phyloP scores from a whole-genome alignment of 2,888 invertebrate genomes.

The Iselma pallidipennis region DNA sequence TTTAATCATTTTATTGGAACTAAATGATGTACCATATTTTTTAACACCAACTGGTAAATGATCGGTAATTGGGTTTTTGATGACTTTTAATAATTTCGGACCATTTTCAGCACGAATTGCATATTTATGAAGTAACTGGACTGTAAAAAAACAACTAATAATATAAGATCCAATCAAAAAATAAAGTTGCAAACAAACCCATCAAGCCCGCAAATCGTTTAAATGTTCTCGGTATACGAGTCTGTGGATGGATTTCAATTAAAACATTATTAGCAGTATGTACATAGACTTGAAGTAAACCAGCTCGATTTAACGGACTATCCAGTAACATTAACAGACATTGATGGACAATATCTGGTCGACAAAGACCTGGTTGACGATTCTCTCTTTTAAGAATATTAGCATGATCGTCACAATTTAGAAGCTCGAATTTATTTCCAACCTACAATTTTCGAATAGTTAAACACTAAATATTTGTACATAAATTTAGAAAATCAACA shows the following conservation, averaged over 20 bases:
- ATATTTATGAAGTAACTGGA: constrained; percentile 94
- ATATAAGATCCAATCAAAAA: constrained; percentile 8
- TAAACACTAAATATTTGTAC: constrained; percentile 5
- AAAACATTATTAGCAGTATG: constrained; percentile 91
- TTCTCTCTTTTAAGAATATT: constrained; percentile 83
- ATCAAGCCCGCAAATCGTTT: constrained; percentile 96
- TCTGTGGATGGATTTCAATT: constrained; percentile 96
- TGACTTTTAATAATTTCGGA: constrained; percentile 89
- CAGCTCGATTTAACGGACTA: constrained; percentile 95
- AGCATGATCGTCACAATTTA: constrained; percentile 94
- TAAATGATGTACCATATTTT: constrained; percentile 90
- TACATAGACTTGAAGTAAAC: constrained; percentile 92
- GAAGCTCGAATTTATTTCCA: constrained; percentile 83
- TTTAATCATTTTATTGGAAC: constrained; percentile 70
- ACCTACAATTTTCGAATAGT: constrained; percentile 60
- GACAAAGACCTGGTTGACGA: constrained; percentile 82
- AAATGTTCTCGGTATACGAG: constrained; percentile 94
- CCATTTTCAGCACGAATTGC: constrained; percentile 89
- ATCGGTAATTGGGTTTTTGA: constrained; percentile 93
- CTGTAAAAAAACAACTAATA: constrained; percentile 61
- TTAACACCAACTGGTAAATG: constrained; percentile 93
- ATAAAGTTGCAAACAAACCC: constrained; percentile 63
- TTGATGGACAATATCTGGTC: constrained; percentile 98
- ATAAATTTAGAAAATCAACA: constrained; percentile 16
- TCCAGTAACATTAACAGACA: constrained; percentile 97